These are phyloP conservation scores for Coracias cyanogaster DNA, from an alignment of 2,797 vertebrate genomes.

Conservation along the genomic window DNA sequence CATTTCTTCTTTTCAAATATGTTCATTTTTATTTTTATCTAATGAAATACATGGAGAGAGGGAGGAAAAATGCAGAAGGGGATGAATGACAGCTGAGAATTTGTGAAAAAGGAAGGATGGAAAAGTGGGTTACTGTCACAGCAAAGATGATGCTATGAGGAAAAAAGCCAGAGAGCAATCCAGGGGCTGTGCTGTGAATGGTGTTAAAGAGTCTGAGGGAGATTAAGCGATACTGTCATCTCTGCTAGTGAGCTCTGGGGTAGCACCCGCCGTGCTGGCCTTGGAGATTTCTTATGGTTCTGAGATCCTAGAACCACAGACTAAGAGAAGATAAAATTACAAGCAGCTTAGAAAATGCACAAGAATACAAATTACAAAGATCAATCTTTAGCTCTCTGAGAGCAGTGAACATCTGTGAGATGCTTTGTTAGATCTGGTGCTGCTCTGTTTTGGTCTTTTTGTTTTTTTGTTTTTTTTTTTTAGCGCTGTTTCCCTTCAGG, in stretches of 20 bases:
- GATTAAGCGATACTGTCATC: not conserved
- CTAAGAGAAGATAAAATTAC: not conserved
- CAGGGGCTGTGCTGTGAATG: accelerated
- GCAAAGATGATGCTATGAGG: not conserved
- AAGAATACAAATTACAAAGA: not conserved
- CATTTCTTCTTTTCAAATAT: not conserved
- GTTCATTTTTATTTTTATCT: not conserved
- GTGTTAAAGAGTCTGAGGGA: not conserved
- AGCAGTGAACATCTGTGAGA: not conserved
- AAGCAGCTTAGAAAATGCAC: not conserved
- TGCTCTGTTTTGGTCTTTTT: no score
- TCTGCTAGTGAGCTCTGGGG: not conserved
- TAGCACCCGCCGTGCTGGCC: accelerated
- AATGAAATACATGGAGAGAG: not conserved
- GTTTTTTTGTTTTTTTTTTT: not conserved
- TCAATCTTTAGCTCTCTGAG: not conserved
- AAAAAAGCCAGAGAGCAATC: not conserved
- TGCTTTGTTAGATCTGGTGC: not conserved
- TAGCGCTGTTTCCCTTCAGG: not conserved
- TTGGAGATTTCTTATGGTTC: not conserved
- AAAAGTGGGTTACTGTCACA: not conserved
- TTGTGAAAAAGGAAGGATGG: not conserved
- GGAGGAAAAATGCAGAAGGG: not conserved
- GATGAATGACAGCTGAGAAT: not conserved
- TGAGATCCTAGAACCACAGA: not conserved